These are phyloP conservation scores for Lepidocolaptes lacrymiger DNA, from an alignment of 2,797 vertebrate species.

Conservation along the genomic window DNA sequence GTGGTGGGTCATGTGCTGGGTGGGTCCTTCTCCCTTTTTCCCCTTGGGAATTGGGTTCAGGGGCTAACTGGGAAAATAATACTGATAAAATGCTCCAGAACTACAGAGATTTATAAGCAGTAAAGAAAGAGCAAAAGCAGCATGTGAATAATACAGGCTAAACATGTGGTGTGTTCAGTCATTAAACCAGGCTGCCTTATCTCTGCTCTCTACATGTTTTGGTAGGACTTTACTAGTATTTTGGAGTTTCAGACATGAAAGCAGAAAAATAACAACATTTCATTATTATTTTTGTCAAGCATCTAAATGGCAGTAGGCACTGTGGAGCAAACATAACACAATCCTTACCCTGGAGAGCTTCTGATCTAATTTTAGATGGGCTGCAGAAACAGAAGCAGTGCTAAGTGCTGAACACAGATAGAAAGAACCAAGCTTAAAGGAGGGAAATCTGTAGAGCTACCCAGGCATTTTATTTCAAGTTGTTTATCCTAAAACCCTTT, in stretches of 20 bases:
- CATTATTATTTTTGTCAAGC: neutral
- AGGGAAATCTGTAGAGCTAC: neutral
- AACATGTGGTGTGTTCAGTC: slow-evolving; percentile 47
- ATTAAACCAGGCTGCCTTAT: neutral
- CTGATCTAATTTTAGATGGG: slow-evolving; percentile 36
- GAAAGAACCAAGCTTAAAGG: neutral
- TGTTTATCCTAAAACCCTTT: neutral
- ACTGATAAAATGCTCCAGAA: neutral
- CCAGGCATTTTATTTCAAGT: neutral
- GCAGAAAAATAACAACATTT: neutral
- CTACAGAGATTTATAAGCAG: slow-evolving; percentile 18
- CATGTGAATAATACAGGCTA: neutral
- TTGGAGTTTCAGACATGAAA: neutral
- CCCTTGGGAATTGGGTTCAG: slow-evolving; percentile 1
- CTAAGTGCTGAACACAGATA: neutral
- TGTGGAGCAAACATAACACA: neutral
- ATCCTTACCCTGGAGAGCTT: slow-evolving; percentile 3
- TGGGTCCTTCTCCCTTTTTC: neutral
- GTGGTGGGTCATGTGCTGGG: neutral
- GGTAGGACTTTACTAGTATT: neutral
- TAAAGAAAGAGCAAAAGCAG: neutral
- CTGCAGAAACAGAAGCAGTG: slow-evolving; percentile 2
- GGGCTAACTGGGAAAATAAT: slow-evolving; percentile 54
- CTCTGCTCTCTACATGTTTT: neutral
- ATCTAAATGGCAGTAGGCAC: neutral